Conservation (phyloP, 1,140 invertebrate genomes). For the Schlechtendalia chinensis region DNA sequence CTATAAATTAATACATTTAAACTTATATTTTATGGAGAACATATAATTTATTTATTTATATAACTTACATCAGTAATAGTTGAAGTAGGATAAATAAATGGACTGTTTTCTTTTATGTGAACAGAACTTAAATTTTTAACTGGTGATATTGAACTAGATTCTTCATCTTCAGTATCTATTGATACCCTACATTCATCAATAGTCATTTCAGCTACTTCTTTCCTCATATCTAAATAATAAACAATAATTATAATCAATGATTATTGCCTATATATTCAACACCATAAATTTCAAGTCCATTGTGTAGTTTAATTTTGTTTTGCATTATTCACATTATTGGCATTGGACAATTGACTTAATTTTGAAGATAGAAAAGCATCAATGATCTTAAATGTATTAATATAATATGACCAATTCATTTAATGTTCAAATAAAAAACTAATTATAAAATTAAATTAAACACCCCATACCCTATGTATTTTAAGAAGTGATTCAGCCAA, state of each 20-base stretch:
- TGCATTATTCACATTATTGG: neutral
- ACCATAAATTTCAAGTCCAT: neutral
- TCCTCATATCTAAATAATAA: slow-evolving; percentile 43
- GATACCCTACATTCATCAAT: slow-evolving; percentile 29
- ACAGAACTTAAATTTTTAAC: slow-evolving; percentile 40
- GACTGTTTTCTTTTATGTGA: slow-evolving; percentile 38
- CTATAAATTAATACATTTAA: slow-evolving; percentile 56
- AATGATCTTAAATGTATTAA: neutral
- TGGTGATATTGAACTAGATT: slow-evolving; percentile 60
- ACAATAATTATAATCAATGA: neutral
- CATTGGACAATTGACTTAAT: neutral
- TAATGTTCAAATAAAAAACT: neutral
- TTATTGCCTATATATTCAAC: neutral
- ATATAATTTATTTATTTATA: neutral
- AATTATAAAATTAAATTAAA: no score
- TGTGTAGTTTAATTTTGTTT: neutral
- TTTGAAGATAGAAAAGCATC: neutral
- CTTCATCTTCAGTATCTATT: slow-evolving; percentile 43
- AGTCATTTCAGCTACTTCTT: slow-evolving; percentile 47
- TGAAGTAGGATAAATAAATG: slow-evolving; percentile 44
- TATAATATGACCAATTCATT: neutral
- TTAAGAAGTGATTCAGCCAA: no score
- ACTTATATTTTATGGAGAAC: neutral
- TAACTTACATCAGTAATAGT: slow-evolving; percentile 30
- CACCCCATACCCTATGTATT: no score